Evolutionary conservation across 53 echinoderm and acorn worm genomes (phyloP).

Genomic region (Paelopatides confundens): DNA sequence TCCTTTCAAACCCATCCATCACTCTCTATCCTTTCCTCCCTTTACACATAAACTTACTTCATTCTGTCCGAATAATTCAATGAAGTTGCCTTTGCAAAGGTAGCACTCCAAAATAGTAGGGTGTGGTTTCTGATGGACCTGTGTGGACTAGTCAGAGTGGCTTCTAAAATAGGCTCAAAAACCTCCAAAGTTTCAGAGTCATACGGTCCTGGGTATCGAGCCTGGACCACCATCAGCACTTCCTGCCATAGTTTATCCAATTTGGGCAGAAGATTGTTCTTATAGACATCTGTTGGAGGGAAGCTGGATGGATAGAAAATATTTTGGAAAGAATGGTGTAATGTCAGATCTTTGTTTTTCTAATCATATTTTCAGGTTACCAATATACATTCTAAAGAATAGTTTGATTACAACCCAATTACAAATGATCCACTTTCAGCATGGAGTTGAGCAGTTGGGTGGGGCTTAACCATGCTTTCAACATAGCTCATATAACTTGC

Average conservation of each 20-base stretch:
- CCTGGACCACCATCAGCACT: conserved; percentile 78
- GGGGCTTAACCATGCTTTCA: no score
- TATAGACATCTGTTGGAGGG: conserved; percentile 48
- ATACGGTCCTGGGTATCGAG: conserved; percentile 76
- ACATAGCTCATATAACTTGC: no score
- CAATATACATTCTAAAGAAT: no score
- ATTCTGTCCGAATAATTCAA: conserved; percentile 81
- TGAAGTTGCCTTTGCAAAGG: conserved; percentile 73
- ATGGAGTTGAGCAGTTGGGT: no score
- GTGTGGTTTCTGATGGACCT: conserved; percentile 77
- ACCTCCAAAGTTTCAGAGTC: conserved; percentile 66
- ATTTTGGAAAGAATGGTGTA: no score
- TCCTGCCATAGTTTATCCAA: conserved; percentile 93
- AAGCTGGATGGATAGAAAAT: conserved; percentile 50
- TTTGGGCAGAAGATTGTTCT: conserved; percentile 64
- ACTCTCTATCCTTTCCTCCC: no score
- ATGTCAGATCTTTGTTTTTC: no score
- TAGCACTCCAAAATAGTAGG: conserved; percentile 89
- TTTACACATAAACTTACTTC: conserved; percentile 66
- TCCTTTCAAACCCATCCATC: no score
- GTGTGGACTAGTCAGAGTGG: conserved; percentile 69
- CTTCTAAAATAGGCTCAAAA: conserved; percentile 78
- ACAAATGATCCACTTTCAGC: no score
- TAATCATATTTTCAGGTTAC: no score
- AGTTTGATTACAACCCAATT: no score